Conservation (phyloP, 2,797 vertebrate species). For the Melanotaenia boesemani region DNA sequence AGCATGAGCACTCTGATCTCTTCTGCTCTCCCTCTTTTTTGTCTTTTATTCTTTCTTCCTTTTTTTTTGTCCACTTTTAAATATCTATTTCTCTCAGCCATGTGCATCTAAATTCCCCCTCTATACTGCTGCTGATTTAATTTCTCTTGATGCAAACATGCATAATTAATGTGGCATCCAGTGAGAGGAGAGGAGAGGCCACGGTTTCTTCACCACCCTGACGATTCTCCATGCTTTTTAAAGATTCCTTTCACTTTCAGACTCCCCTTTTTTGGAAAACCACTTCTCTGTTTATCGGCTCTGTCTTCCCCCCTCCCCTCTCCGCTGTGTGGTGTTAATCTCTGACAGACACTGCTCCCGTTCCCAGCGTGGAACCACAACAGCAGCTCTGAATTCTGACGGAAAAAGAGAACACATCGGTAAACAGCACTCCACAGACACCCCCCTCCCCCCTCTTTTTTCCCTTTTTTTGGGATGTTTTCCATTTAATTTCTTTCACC, state of each 20-base stretch:
- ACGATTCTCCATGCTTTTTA: constrained; percentile 18
- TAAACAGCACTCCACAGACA: constrained; percentile 68
- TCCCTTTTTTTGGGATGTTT: constrained; percentile 51
- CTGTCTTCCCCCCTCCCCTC: constrained; percentile 21
- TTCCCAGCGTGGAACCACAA: constrained; percentile 65
- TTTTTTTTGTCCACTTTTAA: constrained; percentile 36
- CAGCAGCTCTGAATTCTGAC: constrained; percentile 53
- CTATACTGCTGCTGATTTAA: constrained; percentile 57
- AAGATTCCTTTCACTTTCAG: constrained; percentile 35
- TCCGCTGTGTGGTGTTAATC: constrained; percentile 70
- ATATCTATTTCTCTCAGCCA: constrained; percentile 19
- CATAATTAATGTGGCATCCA: constrained; percentile 71
- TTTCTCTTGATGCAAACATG: constrained; percentile 65
- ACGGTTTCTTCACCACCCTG: constrained; percentile 35
- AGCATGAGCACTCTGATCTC: background rate
- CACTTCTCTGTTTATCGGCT: constrained; percentile 56
- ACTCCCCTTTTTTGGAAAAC: constrained; percentile 31
- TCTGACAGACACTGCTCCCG: constrained; percentile 73
- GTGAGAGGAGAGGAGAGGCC: constrained; percentile 47
- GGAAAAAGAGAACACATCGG: constrained; percentile 42
- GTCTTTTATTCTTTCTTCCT: background rate
- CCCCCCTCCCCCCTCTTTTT: background rate
- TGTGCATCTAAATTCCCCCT: constrained; percentile 16
- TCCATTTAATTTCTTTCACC: constrained; percentile 62
- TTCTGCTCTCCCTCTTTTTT: constrained; percentile 10